Base-by-base conservation (phyloP, 1,140 invertebrate genomes). In the Bombus cullumanus region DNA sequence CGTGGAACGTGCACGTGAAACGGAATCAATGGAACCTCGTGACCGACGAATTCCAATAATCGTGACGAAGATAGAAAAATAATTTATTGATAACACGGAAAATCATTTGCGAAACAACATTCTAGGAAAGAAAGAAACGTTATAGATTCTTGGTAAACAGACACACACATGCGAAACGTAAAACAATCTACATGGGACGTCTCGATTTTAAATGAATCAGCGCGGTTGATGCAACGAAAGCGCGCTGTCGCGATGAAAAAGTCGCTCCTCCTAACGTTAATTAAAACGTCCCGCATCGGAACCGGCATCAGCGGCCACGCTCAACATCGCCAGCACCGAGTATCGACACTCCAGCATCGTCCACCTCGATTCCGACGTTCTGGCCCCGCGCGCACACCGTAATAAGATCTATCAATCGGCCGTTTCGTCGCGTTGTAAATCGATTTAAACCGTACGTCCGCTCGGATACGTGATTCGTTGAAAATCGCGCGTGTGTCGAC, bases 201-300 rank as follows among this genome's bases (percentile, higher is more conserved):
- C 37, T 28, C 39, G 8, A 74, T 3, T 47, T 13, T 3, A 37
- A 72, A 72, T 28, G 68, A 13, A 81, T 69, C 57, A 34, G 18
- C 22, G n/a, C 39, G 22, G 15, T 31, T 47, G n/a, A 37, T 62
- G 34, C 72, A 8, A 57, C 81, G 62, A 53, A 76, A 66, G 28
- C 59, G 18, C 41, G 59, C 28, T n/a, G 81, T 25, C 34, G 43
- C 43, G 37, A 37, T 43, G 64, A 83, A 77, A 83, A 77, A 37
- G 22, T 69, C 41, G 73, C 59, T 18, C 39, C 62, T 53, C n/a
- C 25, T 31, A 34, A 69, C 43, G 81, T 78, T 85, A 85, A 85
- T 85, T 85, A 59, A 80, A 85, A 79, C 66, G 83, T 85, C 66
- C 68, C 76, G 83, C 39, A 71, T 72, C 76, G 83, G 83, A 71